Conservation (phyloP, 2,888 invertebrate genomes). For the Pseudoips prasinana region DNA sequence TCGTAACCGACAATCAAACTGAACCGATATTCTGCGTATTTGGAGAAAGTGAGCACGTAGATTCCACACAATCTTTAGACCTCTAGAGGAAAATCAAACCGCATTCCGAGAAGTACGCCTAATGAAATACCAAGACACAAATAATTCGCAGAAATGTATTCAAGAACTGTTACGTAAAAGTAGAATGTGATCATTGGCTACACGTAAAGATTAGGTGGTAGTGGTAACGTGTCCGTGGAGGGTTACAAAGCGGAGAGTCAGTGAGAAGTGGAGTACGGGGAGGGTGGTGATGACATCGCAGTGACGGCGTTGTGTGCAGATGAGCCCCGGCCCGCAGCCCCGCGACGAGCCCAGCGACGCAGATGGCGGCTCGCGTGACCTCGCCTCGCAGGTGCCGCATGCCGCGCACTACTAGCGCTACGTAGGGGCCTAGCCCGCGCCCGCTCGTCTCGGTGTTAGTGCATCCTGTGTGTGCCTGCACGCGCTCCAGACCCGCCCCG, state of each 20-base stretch:
- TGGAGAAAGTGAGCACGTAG: conserved; percentile 39
- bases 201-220: conserved; percentile 27
- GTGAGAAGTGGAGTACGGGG: conserved; percentile 78
- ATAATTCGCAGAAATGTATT: conserved; percentile 15
- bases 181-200: conserved; percentile 37
- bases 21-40: conserved; percentile 25
- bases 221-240: conserved; percentile 24
- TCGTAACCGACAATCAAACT: conserved; percentile 21
- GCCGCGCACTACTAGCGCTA: conserved; percentile 51
- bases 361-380: conserved; percentile 72
- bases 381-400: conserved; percentile 77
- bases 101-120: conserved; percentile 17
- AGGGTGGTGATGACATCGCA: conserved; percentile 67
- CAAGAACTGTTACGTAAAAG: conserved; percentile 24
- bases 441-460: conserved; percentile 74
- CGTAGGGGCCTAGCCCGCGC: conserved; percentile 74
- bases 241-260: conserved; percentile 69
- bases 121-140: conserved; percentile 19
- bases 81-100: conserved; percentile 27
- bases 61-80: conserved; percentile 24
- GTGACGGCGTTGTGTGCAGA: conserved; percentile 79
- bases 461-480: conserved; percentile 68
- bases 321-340: conserved; percentile 78
- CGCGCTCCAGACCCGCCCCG: conserved; percentile 55
- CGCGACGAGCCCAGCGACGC: conserved; percentile 69